These are phyloP conservation scores for Camponotus floridanus DNA, from an alignment of 1,140 invertebrate species.

Conservation along the genomic window DNA sequence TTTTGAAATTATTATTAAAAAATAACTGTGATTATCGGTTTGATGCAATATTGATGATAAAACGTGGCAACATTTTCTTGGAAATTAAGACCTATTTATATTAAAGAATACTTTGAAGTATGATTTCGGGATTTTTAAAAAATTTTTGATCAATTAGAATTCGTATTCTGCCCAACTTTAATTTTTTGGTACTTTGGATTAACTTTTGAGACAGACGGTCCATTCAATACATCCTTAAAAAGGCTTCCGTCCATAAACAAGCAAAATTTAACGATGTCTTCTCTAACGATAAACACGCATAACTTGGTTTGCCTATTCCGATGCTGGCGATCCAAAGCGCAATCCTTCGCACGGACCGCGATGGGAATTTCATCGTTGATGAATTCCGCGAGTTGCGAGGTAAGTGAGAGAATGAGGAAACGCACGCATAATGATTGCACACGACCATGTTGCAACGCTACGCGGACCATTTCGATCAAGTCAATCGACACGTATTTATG, in stretches of 20 bases:
- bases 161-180: too few species aligned
- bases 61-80: too few species aligned
- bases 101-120: too few species aligned
- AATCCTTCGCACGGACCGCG: slow-evolving; percentile 21
- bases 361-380: slow-evolving; percentile 69
- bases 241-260: slow-evolving; percentile 25
- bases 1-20: too few species aligned
- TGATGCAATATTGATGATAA: too few species aligned
- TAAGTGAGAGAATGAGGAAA: slow-evolving; percentile 73
- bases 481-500: not conserved
- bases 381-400: slow-evolving; percentile 61
- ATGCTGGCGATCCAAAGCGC: slow-evolving; percentile 18
- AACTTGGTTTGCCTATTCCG: slow-evolving; percentile 31
- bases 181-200: too few species aligned
- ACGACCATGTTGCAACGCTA: slow-evolving; percentile 40
- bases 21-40: too few species aligned
- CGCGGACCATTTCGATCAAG: not conserved
- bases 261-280: slow-evolving; percentile 32
- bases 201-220: too few species aligned
- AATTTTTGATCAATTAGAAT: too few species aligned
- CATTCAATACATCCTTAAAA: too few species aligned
- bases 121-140: too few species aligned
- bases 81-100: too few species aligned
- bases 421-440: slow-evolving; percentile 64
- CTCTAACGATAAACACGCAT: slow-evolving; percentile 34